A percentile compares a stretch with the other conserved stretches of the same genome.
These are phyloP conservation scores for Rhinolophus sinicus DNA, from an alignment of 2,113 vertebrate genomes.

Conservation along the genomic window DNA sequence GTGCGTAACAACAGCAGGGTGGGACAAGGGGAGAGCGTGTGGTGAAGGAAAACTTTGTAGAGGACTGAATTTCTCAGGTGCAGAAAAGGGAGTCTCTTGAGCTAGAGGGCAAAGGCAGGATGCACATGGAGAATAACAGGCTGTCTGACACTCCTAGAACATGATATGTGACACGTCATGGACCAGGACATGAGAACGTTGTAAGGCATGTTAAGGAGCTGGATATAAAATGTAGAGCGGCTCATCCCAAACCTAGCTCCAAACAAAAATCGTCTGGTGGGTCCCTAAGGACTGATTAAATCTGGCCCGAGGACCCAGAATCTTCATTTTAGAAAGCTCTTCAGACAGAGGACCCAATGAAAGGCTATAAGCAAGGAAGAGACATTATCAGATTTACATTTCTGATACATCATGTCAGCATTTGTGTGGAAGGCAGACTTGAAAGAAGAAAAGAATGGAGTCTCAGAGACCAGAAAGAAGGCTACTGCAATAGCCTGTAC, in stretches of 20 bases:
- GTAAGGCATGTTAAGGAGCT: background rate
- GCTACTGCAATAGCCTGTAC: background rate
- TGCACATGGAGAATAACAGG: background rate
- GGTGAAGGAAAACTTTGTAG: background rate
- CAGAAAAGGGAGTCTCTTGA: background rate
- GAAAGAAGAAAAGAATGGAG: background rate
- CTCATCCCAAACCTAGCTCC: background rate
- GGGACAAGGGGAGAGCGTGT: background rate
- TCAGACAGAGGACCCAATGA: background rate
- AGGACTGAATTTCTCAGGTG: background rate
- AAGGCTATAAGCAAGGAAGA: background rate
- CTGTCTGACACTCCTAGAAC: background rate
- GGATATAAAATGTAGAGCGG: background rate
- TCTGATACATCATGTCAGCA: background rate
- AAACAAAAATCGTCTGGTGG: background rate
- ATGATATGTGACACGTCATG: rapidly evolving
- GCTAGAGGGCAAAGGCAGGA: background rate
- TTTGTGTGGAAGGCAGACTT: background rate
- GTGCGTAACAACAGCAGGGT: background rate
- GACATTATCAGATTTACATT: background rate
- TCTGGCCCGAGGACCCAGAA: background rate
- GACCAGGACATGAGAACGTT: background rate
- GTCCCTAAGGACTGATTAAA: background rate
- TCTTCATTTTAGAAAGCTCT: background rate
- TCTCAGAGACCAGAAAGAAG: background rate